Evolutionary conservation across 2,888 invertebrate genomes (phyloP), one percentile per base, ranked within the genome.

Genomic region (Hirtodrosophila alboralis): DNA sequence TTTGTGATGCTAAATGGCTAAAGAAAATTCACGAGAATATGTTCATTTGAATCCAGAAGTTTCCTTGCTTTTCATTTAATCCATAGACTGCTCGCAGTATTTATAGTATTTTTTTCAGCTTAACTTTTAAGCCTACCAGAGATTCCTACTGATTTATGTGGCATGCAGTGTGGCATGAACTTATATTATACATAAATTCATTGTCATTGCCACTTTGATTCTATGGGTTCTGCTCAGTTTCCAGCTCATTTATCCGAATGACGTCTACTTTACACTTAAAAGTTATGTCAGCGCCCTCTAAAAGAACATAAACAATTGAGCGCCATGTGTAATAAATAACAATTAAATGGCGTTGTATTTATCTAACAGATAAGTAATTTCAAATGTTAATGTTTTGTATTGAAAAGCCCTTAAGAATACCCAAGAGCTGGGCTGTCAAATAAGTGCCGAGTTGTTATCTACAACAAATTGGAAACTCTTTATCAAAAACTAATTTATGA

Each of bases 311-410:
- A 26, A 36, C 28, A 51, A 37, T 26, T 48, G 48, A 67, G 63
- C 57, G 72, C 54, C 64, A 45, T 31, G 38, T 58, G 38, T 58
- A 72, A 80, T 77, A 75, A 81, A 84, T 63, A 51, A 68, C 68
- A 84, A 75, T 75, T 62, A 72, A 75, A 72, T 64, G 33, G 58
- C 53, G 70, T 60, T 52, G 51, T 60, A 37, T 45, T 14, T 37
- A n/a, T n/a, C n/a, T 23, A 23, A 23, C 41, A 56, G n/a, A n/a
- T n/a, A n/a, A n/a, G n/a, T 40, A 49, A 40, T 51, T 28, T 70
- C 81, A 80, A 71, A 76, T 80, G 84, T 59, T 57, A 43, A 23
- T 38, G n/a, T 27, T 34, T n/a, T n/a, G n/a, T n/a, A n/a, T n/a
- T n/a, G n/a, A n/a, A n/a, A 18, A 18, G 26, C 6, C 23, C 56